Conservation (phyloP, 2,888 invertebrate species). For the Branchellion lobata region DNA sequence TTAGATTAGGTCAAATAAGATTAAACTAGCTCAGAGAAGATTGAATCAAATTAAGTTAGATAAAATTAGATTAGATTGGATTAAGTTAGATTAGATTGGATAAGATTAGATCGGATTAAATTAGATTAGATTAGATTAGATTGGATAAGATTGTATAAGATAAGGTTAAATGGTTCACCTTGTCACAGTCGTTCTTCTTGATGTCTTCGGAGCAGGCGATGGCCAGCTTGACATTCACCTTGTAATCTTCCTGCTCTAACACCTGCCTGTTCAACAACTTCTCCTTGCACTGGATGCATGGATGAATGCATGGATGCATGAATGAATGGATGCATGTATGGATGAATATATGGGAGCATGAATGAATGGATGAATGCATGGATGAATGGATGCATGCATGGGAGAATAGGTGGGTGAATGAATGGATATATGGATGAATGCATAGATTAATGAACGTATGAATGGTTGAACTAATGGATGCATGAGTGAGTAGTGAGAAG, state of each 20-base stretch:
- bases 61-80: no score
- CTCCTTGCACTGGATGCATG: conserved; percentile 70
- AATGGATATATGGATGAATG: not conserved
- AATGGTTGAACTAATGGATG: not conserved
- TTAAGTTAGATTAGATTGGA: no score
- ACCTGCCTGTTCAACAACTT: conserved; percentile 82
- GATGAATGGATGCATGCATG: not conserved
- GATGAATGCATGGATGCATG: not conserved
- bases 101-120: no score
- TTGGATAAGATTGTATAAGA: no score
- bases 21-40: no score
- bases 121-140: no score
- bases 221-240: conserved; percentile 74
- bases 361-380: not conserved
- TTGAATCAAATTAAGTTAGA: no score
- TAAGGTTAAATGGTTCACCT: no score
- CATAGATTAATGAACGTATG: not conserved
- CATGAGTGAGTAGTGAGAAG: not conserved
- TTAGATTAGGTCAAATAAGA: no score
- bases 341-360: not conserved
- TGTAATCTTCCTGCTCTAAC: conserved; percentile 85
- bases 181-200: conserved; percentile 75
- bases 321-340: not conserved
- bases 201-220: conserved; percentile 88
- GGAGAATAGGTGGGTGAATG: conserved; percentile 55